Percentiles rank a stretch among this genome's conserved stretches.
phyloP scores from a whole-genome alignment of 1,140 invertebrate genomes.

The Nebria ingens region DNA sequence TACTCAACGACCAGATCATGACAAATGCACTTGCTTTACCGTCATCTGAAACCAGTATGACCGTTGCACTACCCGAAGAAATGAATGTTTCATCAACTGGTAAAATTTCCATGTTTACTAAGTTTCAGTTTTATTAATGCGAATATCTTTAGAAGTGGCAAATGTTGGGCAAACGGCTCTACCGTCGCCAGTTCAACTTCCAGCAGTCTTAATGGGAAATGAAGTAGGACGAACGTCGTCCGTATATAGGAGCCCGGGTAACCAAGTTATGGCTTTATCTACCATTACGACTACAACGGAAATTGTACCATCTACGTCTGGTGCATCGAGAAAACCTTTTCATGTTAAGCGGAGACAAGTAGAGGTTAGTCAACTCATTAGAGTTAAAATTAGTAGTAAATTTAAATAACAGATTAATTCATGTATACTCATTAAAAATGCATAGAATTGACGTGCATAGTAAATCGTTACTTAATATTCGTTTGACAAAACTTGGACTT shows the following conservation, averaged over 20 bases:
- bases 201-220: constrained; percentile 42
- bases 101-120: constrained; percentile 7
- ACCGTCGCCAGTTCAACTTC: constrained; percentile 34
- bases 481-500: no score
- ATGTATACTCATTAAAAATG: background rate
- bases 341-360: background rate
- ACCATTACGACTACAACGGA: constrained; percentile 32
- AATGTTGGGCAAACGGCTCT: constrained; percentile 31
- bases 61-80: constrained; percentile 23
- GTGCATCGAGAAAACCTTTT: constrained; percentile 22
- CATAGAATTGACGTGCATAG: background rate
- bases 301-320: constrained; percentile 41
- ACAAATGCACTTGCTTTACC: constrained; percentile 18
- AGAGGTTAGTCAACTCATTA: background rate
- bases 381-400: background rate
- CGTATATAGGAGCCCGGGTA: constrained; percentile 18
- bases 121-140: constrained; percentile 13
- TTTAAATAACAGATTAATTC: no score
- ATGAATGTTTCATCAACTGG: constrained; percentile 18
- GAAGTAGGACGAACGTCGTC: constrained; percentile 36
- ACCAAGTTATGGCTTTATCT: constrained; percentile 22
- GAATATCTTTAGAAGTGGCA: constrained; percentile 16
- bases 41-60: constrained; percentile 19
- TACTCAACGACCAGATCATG: background rate
- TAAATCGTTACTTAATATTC: background rate